phyloP scores from a whole-genome alignment of 2,113 vertebrate genomes.

The Monopterus albus region DNA sequence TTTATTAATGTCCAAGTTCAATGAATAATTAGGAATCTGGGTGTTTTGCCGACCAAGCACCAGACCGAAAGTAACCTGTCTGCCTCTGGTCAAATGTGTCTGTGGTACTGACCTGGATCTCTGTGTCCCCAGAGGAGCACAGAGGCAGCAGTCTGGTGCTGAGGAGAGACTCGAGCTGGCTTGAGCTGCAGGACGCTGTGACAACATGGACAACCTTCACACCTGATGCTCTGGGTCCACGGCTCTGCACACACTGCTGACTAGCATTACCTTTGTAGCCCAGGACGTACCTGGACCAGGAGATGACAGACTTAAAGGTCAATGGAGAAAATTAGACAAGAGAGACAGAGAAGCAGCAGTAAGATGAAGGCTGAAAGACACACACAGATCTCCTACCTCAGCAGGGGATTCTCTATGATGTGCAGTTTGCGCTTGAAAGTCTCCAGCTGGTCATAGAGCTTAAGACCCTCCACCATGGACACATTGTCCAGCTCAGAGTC shows the following conservation, averaged over 20 bases:
- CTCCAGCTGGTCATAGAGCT: conserved; percentile 90
- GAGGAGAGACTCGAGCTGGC: conserved; percentile 85
- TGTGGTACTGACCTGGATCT: conserved; percentile 85
- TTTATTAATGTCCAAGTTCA: no score
- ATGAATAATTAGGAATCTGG: no score
- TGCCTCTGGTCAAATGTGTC: neutral
- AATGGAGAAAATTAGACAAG: neutral
- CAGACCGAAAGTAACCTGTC: no score
- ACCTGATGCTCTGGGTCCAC: conserved; percentile 81
- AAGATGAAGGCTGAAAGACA: no score
- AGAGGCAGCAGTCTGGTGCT: conserved; percentile 86
- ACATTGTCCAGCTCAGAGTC: conserved; percentile 89
- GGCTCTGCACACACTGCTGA: conserved; percentile 82
- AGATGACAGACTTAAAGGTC: neutral
- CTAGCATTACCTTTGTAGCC: conserved; percentile 88
- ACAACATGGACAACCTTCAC: conserved; percentile 89
- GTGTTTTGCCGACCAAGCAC: no score
- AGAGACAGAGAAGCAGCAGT: conserved; percentile 34
- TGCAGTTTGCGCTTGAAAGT: conserved; percentile 90
- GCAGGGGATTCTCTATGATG: conserved; percentile 93
- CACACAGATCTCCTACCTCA: conserved; percentile 47
- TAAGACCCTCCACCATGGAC: conserved; percentile 94
- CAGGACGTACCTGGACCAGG: conserved; percentile 89
- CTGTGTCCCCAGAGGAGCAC: conserved; percentile 79
- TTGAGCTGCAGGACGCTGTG: conserved; percentile 76